Evolutionary conservation across 35 echinoderm and acorn worm species (phyloP).

Genomic region (Eucidaris tribuloides): DNA sequence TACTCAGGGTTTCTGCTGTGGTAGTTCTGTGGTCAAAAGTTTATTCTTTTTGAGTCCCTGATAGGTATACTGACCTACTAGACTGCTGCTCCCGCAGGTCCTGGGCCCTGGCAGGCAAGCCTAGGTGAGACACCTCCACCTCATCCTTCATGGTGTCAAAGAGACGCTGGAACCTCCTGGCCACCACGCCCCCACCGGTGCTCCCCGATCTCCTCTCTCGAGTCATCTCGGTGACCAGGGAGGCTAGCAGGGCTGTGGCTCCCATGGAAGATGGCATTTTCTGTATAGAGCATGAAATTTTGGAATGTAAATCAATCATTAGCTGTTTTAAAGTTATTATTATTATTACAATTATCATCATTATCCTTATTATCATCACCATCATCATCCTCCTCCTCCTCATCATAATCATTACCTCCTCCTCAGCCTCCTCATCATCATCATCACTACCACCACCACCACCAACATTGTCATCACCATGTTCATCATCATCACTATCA

Average conservation of each 20-base stretch:
- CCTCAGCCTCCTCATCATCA: too few species aligned
- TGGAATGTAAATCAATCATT: not conserved
- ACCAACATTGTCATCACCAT: too few species aligned
- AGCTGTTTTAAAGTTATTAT: not conserved
- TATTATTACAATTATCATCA: not conserved
- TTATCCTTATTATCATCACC: not conserved
- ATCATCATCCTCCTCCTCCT: not conserved
- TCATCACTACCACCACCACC: too few species aligned
- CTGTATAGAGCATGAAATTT: conserved; percentile 22
- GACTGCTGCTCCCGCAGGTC: conserved; percentile 18
- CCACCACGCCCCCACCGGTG: conserved; percentile 2
- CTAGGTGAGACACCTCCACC: conserved; percentile 53
- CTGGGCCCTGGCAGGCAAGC: conserved; percentile 47
- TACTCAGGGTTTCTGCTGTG: not conserved
- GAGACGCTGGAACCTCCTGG: conserved; percentile 58
- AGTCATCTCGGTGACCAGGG: conserved; percentile 13
- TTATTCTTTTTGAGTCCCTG: not conserved
- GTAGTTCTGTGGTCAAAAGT: not conserved
- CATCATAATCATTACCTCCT: too few species aligned
- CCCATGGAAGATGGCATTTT: conserved; percentile 81
- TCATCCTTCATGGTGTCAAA: conserved; percentile 88
- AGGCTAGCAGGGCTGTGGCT: conserved; percentile 20
- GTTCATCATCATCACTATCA: too few species aligned
- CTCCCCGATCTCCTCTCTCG: conserved; percentile 11
- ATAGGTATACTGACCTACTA: conserved; percentile 42